Percentiles rank a stretch among this genome's conserved stretches.
phyloP scores from a whole-genome alignment of 2,888 invertebrate genomes.

The Amphipyra berbera region DNA sequence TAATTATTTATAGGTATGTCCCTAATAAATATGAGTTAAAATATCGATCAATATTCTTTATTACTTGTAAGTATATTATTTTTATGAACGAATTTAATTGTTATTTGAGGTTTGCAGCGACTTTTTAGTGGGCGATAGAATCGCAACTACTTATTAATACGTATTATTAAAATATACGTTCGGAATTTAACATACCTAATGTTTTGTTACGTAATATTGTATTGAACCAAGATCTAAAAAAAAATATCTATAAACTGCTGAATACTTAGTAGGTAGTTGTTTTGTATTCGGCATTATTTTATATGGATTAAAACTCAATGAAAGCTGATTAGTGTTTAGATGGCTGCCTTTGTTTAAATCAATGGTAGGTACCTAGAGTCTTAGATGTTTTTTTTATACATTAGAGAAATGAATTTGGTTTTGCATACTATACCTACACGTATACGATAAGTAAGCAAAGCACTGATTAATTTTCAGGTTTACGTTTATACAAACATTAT shows the following conservation, averaged over 20 bases:
- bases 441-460: neutral
- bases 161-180: constrained; percentile 23
- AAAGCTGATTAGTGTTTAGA: constrained; percentile 8
- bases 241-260: neutral
- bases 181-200: neutral
- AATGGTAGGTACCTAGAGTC: neutral
- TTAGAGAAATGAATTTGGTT: too few species aligned
- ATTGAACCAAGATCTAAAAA: neutral
- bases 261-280: constrained; percentile 6
- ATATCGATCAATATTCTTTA: constrained; percentile 16
- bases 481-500: neutral
- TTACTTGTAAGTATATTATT: constrained; percentile 7
- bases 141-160: constrained; percentile 28
- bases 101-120: constrained; percentile 16
- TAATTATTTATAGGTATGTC: constrained; percentile 24
- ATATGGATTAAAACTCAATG: neutral
- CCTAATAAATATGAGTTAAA: constrained; percentile 6
- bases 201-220: constrained; percentile 27
- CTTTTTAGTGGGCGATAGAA: constrained; percentile 36
- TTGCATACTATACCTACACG: neutral
- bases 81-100: constrained; percentile 42
- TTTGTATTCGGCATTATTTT: constrained; percentile 22
- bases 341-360: neutral
- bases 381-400: neutral
- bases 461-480: constrained; percentile 2